phyloP scores from a whole-genome alignment of 2,888 invertebrate species.

The Hyposoter dolosus region DNA sequence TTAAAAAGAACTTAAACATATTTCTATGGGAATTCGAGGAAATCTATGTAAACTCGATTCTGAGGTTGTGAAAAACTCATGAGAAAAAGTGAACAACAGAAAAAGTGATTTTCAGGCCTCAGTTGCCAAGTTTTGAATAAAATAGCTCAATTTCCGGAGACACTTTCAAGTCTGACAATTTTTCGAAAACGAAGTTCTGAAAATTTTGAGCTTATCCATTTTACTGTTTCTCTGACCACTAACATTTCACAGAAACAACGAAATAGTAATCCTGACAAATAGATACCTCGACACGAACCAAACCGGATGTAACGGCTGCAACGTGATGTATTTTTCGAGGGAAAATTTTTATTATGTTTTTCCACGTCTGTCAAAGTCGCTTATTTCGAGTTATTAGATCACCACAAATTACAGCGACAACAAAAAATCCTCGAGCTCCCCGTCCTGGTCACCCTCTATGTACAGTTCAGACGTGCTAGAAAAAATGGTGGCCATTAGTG shows the following conservation, averaged over 20 bases:
- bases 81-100: no score
- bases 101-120: no score
- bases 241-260: background rate
- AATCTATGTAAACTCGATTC: no score
- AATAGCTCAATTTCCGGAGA: no score
- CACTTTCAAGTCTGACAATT: background rate
- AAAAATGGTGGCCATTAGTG: conserved; percentile 35
- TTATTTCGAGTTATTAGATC: conserved; percentile 7
- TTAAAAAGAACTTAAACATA: background rate
- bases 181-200: background rate
- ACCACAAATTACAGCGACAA: background rate
- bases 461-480: background rate
- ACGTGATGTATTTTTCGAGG: conserved; percentile 16
- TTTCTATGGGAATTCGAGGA: no score
- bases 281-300: background rate
- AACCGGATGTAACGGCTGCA: background rate
- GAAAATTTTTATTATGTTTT: background rate
- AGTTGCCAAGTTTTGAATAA: no score
- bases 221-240: background rate
- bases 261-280: background rate
- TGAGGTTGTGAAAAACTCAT: no score
- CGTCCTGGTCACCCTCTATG: background rate
- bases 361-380: conserved; percentile 5
- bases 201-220: background rate
- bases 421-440: conserved; percentile 7